Base-by-base conservation (phyloP, 2,113 vertebrate genomes). In the Todiramphus saurophagus region DNA sequence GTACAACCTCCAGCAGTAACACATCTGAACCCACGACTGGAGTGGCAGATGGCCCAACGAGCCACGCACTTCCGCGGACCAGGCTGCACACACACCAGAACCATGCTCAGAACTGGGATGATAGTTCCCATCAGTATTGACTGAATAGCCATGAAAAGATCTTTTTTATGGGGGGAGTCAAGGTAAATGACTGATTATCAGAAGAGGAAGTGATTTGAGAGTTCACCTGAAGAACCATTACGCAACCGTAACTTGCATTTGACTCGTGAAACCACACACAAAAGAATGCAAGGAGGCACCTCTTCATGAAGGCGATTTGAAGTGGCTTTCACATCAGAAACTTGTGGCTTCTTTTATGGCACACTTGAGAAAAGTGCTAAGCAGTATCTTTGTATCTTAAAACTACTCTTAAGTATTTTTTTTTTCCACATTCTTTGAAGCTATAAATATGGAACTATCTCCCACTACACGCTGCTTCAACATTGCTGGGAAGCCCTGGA, bases 311-410 rank as follows among this genome's bases (percentile, higher is more conserved):
- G 27, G 62, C 72, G 94, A 97, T 97, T 98, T 98, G 98, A 98
- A 98, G 98, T 98, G 97, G 98, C 96, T 98, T 97, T 96, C 96
- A 95, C 95, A 97, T 97, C 95, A 97, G 96, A 96, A 97, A 82
- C 86, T 90, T 97, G 98, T 84, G 98, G 97, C 95, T 98, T 98
- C 97, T 96, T 98, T 97, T 76, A 95, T 95, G 95, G 85, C 92
- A 98, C 5, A 44, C 76, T 85, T 93, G 31, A 75, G 83, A 88
- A 67, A 68, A 88, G 77, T 18, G 19, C 66, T 82, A 89, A 89
- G 72, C 33, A 46, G 13, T 77, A 91, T 64, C 73, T 64, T 35
- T 70, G 33, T 62, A 68, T 53, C 74, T 95, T 83, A 87, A 94
- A 94, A 93, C 93, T 63, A 94, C 73, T 67, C 60, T 83, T 89